Evolutionary conservation across 2,888 invertebrate species (phyloP), one percentile per base, ranked within the genome.

Genomic region (Campoplex nolae): DNA sequence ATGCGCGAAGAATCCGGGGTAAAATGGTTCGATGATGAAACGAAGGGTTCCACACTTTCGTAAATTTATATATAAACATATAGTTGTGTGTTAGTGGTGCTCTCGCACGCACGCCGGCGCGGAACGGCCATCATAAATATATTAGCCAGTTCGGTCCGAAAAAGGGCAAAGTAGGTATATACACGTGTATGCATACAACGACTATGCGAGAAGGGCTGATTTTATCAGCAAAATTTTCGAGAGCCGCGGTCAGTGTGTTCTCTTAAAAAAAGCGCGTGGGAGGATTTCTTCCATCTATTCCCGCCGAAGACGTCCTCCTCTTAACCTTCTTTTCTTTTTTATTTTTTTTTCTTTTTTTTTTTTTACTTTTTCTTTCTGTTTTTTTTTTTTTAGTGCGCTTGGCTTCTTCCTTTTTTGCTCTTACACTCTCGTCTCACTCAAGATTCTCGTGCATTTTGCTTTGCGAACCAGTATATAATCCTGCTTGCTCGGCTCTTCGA

Each of bases 191-290:
- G 54, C 32, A 65, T 67, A 32, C 42, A 67, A 23, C 42, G 82
- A 48, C 65, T 74, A 45, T 62, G 84, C 86, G 78, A 83, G 88
- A 88, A 83, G 85, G 90, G 90, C 89, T 90, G 93, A 93, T 93
- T 92, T 93, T 93, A 93, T 93, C 93, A 92, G 88, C 88, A 89
- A 91, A 92, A 92, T 93, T 88, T 93, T 93, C 90, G 90, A 90
- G 38, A 3, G 91, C 90, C 90, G 88, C 88, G 88, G 87, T 84
- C 81, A 78, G 84, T 81, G 84, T 74, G 70, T 84, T 87, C 82
- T 84, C 76, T 82, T 79, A 79, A 87, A 84, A 87, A 84, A 87
- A 87, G 89, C 89, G 92, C 92, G 93, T 93, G 92, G 93, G 92
- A 93, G 93, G 92, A 93, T 92, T 91, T 90, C 88, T 87, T 90